phyloP scores from a whole-genome alignment of 1,140 invertebrate genomes.

The fruit fly (Drosophila melanogaster) region DNA sequence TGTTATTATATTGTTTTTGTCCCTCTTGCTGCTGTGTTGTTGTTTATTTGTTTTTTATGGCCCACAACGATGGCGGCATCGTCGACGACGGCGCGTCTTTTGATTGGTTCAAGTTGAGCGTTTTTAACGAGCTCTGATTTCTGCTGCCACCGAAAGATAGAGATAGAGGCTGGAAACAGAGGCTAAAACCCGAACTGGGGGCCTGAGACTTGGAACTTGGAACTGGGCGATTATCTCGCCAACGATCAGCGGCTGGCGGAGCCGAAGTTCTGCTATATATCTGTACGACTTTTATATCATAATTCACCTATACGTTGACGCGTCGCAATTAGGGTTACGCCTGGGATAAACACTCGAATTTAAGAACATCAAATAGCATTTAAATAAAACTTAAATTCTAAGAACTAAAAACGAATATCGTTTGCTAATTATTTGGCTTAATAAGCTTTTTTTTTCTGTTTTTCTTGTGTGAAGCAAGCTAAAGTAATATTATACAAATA shows the following conservation, averaged over 20 bases:
- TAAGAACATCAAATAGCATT: background rate
- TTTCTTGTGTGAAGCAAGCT: too few species aligned
- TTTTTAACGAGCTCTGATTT: conserved; percentile 83
- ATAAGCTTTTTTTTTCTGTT: too few species aligned
- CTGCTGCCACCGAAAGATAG: conserved; percentile 37
- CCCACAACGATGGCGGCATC: conserved; percentile 52
- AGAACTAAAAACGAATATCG: background rate
- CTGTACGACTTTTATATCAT: conserved; percentile 77
- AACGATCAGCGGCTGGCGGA: conserved; percentile 61
- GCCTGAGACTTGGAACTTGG: background rate
- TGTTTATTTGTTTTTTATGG: conserved; percentile 70
- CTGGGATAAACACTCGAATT: conserved; percentile 19
- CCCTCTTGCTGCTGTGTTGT: conserved; percentile 10
- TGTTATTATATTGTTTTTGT: conserved; percentile 5
- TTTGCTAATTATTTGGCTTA: too few species aligned
- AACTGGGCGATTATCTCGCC: conserved; percentile 54
- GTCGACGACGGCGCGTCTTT: conserved; percentile 70
- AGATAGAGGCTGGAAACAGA: conserved; percentile 35
- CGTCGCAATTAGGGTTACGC: conserved; percentile 60
- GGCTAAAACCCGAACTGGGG: conserved; percentile 2
- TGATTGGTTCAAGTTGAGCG: conserved; percentile 76
- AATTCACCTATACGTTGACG: conserved; percentile 79
- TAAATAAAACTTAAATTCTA: background rate
- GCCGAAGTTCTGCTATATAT: conserved; percentile 43
- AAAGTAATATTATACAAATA: background rate